A percentile compares a stretch with the other conserved stretches of the same genome.
Evolutionary conservation across 2,797 vertebrate genomes (phyloP).

Genomic region (Huso huso): DNA sequence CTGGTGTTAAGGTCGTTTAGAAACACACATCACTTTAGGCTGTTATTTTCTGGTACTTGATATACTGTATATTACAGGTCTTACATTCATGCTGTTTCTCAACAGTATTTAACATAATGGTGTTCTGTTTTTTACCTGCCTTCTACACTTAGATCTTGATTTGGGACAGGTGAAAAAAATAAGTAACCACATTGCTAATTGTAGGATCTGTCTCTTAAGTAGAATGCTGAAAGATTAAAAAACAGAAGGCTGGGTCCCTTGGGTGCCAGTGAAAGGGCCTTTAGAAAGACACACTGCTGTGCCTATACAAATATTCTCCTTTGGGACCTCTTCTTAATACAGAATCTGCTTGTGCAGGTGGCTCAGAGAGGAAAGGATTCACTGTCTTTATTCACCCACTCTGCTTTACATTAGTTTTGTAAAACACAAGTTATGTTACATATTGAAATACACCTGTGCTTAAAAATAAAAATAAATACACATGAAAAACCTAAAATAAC

Average conservation of each 20-base stretch:
- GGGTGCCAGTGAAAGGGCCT: constrained; percentile 11
- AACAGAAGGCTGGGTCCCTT: background rate
- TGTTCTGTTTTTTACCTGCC: no score
- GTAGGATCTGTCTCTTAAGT: background rate
- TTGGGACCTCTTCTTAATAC: constrained; percentile 3
- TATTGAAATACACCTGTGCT: constrained; percentile 6
- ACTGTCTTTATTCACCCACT: constrained; percentile 2
- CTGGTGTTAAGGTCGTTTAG: background rate
- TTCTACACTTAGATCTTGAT: background rate
- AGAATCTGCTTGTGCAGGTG: constrained; percentile 18
- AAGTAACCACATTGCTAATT: background rate
- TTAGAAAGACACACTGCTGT: constrained; percentile 6
- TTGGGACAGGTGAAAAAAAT: background rate
- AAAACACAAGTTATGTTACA: background rate
- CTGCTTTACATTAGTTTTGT: background rate
- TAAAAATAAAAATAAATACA: background rate
- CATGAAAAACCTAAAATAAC: no score
- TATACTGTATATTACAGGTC: no score
- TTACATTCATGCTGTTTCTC: no score
- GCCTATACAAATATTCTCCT: background rate
- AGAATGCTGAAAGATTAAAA: background rate
- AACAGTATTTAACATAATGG: no score
- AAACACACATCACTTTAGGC: background rate
- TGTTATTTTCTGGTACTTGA: no score
- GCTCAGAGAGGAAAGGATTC: constrained; percentile 16